Base-by-base conservation (phyloP, 1,140 invertebrate genomes). In the Lanistes nyassanus region DNA sequence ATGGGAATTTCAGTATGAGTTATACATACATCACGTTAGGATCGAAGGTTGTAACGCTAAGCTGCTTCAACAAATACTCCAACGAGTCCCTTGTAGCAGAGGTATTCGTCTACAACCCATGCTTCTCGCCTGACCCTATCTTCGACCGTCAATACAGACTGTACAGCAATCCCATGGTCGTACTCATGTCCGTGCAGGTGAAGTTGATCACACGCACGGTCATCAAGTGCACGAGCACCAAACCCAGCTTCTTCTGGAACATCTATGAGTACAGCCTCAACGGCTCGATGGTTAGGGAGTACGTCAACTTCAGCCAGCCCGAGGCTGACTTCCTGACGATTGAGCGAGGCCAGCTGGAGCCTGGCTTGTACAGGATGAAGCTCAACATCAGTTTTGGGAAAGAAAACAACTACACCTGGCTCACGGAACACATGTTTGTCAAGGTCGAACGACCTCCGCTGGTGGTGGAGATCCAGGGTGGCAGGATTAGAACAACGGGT, bases 1-100 rank as follows among this genome's bases (percentile, higher is more conserved):
- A 2, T 6, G 5, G 9, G 9, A 16, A 1, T 0, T 0, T 47
- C 5, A 6, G 0, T 47, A 13, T 13, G 9, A 9, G 0, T 13
- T 47, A 47, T 16, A 47, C 0, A 9, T 64, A 64, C 62, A 26
- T 64, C 1, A 64, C 62, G 34, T 19, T 64, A 6, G 62, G 62
- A 0, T 64, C 62, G 26, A 26, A 64, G 7, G 31, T 21, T 19
- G 31, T 64, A 16, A 9, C 21, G 19, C 19, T 34, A 7, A 31
- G 34, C 23, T 64, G 62, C 29, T 3, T 16, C n/a, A 64, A 64
- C 29, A 6, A 5, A 0, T 64, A 64, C 62, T 64, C 62, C 0
- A n/a, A 64, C 26, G 7, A 29, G 6, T 31, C 7, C 7, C 5
- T 37, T 36, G 7, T 31, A 19, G 31, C 0, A 29, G 29, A 31